Base-by-base conservation (phyloP, 2,888 invertebrate species). In the Mamestra brassicae region DNA sequence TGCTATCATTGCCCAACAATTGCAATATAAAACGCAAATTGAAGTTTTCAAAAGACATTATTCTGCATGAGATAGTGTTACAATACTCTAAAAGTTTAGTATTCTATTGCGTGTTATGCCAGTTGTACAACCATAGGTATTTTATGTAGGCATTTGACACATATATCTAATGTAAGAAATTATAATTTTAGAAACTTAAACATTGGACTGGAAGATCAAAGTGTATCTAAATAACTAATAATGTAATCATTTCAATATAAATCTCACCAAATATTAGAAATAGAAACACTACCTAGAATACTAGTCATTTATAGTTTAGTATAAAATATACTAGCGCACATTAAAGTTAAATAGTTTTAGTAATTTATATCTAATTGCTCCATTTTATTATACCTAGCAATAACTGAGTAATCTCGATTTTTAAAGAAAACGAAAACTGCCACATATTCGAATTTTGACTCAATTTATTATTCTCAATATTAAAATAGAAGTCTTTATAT, bases 391-490 rank as follows among this genome's bases (percentile, higher is more conserved):
- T 78, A 78, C 70, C 74, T 88, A 90, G 90, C 86, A 88, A 89
- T 92, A 91, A 88, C 83, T 74, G 86, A 83, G 86, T 88, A 83
- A 79, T 89, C 82, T 89, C 79, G 83, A 84, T 85, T 64, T 85
- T 64, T 76, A 77, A 75, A 66, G 50, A 64, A 78, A 91, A 92
- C 91, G 89, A 89, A 91, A 91, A 95, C 95, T 95, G 95, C 95
- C 95, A 94, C 90, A 88, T 91, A 92, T 89, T 94, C 94, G 94
- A 95, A 94, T 94, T 95, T 94, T 92, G 89, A 93, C 85, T 90
- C 86, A 88, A 83, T 84, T 87, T 93, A 93, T 92, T 92, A 93
- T 91, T 87, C 90, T 89, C 73, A 81, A 74, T 89, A 85, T 81
- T 81, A 85, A 86, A 84, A 80, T 88, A 88, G 78, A 83, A 85